phyloP scores from a whole-genome alignment of 1,140 invertebrate genomes.

The Orius insidiosus region DNA sequence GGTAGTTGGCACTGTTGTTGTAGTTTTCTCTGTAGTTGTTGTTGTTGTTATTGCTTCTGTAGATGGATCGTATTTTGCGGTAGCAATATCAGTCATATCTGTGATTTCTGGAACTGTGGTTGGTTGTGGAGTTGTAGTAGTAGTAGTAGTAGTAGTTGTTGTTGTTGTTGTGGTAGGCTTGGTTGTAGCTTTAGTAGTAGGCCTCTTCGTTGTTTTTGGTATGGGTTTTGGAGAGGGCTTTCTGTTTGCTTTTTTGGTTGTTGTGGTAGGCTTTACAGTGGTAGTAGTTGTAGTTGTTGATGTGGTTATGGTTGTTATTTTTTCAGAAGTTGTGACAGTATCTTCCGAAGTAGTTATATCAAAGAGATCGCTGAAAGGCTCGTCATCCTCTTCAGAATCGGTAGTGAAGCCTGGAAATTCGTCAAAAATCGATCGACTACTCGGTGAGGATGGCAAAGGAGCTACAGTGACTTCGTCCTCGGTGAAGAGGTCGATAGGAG shows the following conservation, averaged over 20 bases:
- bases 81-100: not conserved
- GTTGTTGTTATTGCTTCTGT: constrained; percentile 4
- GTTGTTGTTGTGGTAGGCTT: constrained; percentile 4
- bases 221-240: constrained; percentile 5
- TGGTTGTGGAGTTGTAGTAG: not conserved
- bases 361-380: not conserved
- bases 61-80: not conserved
- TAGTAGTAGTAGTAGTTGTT: constrained; percentile 6
- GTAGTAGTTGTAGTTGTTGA: constrained; percentile 6
- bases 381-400: too few relatives aligned
- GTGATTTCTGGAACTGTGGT: constrained; percentile 1
- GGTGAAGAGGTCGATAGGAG: not conserved
- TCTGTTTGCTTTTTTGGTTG: not conserved
- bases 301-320: not conserved
- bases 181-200: constrained; percentile 6
- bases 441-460: too few relatives aligned
- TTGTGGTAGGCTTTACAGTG: not conserved
- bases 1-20: constrained; percentile 4
- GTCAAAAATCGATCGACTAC: too few relatives aligned
- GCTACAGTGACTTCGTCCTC: too few relatives aligned
- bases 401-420: too few relatives aligned
- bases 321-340: not conserved
- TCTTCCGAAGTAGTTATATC: not conserved
- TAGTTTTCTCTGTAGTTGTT: constrained; percentile 10
- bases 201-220: constrained; percentile 1